Base-by-base conservation (phyloP, 2,888 invertebrate genomes). In the Carcina quercana region DNA sequence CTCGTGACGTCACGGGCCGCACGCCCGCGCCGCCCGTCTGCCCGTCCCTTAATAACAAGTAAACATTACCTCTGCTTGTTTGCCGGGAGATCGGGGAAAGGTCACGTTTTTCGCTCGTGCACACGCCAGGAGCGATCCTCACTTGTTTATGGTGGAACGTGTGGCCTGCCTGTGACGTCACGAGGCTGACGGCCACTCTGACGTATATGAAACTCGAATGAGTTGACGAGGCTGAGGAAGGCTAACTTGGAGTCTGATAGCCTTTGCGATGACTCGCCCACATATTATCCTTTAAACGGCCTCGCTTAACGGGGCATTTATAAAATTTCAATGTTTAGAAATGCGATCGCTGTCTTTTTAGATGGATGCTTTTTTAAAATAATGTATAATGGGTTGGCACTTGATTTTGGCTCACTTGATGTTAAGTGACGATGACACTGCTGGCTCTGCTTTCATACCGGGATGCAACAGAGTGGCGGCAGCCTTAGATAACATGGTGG, bases 221-320 rank as follows among this genome's bases (percentile, higher is more conserved):
- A 70, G 53, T 48, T 40, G 74, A 68, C 76, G 72, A 62, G 43
- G 52, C 51, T 40, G 75, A 80, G 82, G 76, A 68, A 68, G 68
- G 40, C 61, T 59, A 57, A 42, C 59, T 41, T 58, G 28, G 40
- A 79, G 75, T 37, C 50, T 60, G 66, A 62, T 64, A 51, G 64
- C 45, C 59, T 73, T 78, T 78, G 82, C 80, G 82, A 82, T 83
- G 47, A 50, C 51, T 70, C 71, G 79, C 63, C 78, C 64, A 83
- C 78, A 80, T 38, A 20, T 15, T 30, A n/a, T n/a, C n/a, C n/a
- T n/a, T n/a, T n/a, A n/a, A n/a, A n/a, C n/a, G n/a, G n/a, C n/a
- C n/a, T n/a, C n/a, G n/a, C n/a, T n/a, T n/a, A n/a, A n/a, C n/a
- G n/a, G n/a, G n/a, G n/a, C n/a, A n/a, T n/a, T n/a, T n/a, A n/a